Evolutionary conservation across 2,888 invertebrate genomes (phyloP), one percentile per base, ranked within the genome.

Genomic region (Aporophyla lueneburgensis): DNA sequence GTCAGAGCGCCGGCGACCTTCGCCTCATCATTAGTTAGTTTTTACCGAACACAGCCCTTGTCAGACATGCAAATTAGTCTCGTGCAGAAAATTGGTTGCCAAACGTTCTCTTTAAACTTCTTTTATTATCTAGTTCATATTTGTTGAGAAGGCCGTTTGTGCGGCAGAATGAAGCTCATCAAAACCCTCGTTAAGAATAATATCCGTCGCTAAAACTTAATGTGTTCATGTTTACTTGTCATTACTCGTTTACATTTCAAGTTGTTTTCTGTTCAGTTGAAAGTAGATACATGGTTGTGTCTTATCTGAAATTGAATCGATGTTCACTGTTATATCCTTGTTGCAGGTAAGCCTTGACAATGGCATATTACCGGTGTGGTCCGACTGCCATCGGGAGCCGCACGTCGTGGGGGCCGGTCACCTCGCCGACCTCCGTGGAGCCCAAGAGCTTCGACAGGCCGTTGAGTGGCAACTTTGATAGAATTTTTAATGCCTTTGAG

Each of bases 361-460:
- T 96, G 96, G 95, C 96, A 84, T 96, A 92, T 88, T 96, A 96
- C 90, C 94, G 96, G 76, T 96, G 95, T 90, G 96, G 96, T 40
- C 96, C 96, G 56, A 96, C 96, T 19, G 96, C 95, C 67, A 93
- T 96, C 90, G 95, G 95, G 80, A 96, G 93, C 93, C 93, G 96
- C 83, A 94, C 95, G n/a, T 96, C 97, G 33, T 98, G 98, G 97
- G 97, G 97, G 14, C 97, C 97, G 10, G 96, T 97, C 79, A 83
- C 89, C 54, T 96, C 97, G 73, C 97, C 97, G 54, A 94, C 95
- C 71, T 87, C 94, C 65, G 88, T 93, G 78, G 93, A 94, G 80
- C 89, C 92, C 74, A 95, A 93, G 92, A 90, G 91, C 88, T 95
- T 91, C 90, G 94, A 95, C 76, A 92, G 96, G 19, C 96, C 96